Percentiles rank a stretch among this genome's conserved stretches.
Conservation (phyloP, 2,888 invertebrate genomes). For the Dione juno region DNA sequence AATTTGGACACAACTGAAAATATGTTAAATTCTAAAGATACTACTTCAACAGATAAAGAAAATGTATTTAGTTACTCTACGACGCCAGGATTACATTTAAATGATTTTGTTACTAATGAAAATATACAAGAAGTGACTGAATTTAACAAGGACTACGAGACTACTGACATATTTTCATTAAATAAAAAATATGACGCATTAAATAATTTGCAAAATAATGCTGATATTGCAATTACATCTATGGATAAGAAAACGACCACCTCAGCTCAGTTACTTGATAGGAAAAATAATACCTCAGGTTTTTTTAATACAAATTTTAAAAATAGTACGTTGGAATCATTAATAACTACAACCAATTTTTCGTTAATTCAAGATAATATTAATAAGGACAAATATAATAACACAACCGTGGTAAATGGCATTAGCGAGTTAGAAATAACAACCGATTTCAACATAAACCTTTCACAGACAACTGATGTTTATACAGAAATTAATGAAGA, state of each 20-base stretch:
- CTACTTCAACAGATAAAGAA: background rate
- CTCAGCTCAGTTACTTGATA: background rate
- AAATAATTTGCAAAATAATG: background rate
- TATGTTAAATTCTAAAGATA: background rate
- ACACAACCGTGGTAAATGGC: background rate
- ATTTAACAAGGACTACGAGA: background rate
- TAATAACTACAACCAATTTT: background rate
- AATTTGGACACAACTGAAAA: background rate
- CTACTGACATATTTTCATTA: background rate
- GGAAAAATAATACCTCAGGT: background rate
- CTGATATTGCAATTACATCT: background rate
- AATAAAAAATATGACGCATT: background rate
- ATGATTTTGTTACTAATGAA: background rate
- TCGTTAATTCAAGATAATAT: background rate
- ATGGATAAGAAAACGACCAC: background rate
- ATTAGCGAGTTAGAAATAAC: background rate
- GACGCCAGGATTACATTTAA: background rate
- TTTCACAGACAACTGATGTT: background rate
- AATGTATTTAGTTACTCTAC: background rate
- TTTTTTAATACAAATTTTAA: background rate
- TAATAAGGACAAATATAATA: background rate
- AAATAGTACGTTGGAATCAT: background rate
- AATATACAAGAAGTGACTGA: conserved; percentile 3
- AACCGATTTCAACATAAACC: background rate
- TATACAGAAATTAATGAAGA: conserved; percentile 22